A percentile compares a stretch with the other conserved stretches of the same genome.
Evolutionary conservation across 1,140 invertebrate genomes (phyloP).

Genomic region (Pachypsylla venusta): DNA sequence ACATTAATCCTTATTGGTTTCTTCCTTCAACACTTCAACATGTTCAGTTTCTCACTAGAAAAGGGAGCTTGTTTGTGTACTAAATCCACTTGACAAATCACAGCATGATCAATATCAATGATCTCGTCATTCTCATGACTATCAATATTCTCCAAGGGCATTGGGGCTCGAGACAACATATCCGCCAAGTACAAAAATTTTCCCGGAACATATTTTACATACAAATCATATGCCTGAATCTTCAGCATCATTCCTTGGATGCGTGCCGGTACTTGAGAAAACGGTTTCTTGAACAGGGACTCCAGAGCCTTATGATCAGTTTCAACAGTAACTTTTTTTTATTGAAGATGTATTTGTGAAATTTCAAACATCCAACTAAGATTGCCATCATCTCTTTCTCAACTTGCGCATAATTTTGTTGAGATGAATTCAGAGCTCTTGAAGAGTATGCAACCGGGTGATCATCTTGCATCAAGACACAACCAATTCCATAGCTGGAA

Average conservation of each 20-base stretch:
- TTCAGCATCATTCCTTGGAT: slow-evolving; percentile 31
- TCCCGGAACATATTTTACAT: slow-evolving; percentile 27
- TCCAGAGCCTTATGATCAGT: slow-evolving; percentile 32
- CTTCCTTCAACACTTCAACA: slow-evolving; percentile 23
- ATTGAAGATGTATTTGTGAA: slow-evolving; percentile 28
- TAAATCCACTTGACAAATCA: slow-evolving; percentile 20
- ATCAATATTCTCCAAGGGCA: slow-evolving; percentile 27
- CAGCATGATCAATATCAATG: slow-evolving; percentile 21
- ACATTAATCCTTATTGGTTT: slow-evolving; percentile 23
- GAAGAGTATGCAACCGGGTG: slow-evolving; percentile 21
- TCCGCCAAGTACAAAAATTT: slow-evolving; percentile 25
- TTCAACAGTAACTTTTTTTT: slow-evolving; percentile 27
- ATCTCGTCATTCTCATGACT: slow-evolving; percentile 22
- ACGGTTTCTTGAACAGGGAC: slow-evolving; percentile 30
- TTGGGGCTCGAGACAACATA: slow-evolving; percentile 28
- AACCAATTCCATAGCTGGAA: slow-evolving; percentile 29
- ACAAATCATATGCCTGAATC: slow-evolving; percentile 30
- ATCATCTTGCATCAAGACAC: slow-evolving; percentile 31
- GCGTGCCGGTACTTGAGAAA: slow-evolving; percentile 28
- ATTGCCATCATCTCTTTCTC: slow-evolving; percentile 32
- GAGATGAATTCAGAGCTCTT: slow-evolving; percentile 24
- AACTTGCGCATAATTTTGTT: slow-evolving; percentile 32
- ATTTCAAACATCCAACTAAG: slow-evolving; percentile 23
- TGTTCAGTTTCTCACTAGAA: slow-evolving; percentile 20
- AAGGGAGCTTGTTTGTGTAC: slow-evolving; percentile 11